Conservation (phyloP, 2,797 vertebrate species). For the Spinus olivaceus region DNA sequence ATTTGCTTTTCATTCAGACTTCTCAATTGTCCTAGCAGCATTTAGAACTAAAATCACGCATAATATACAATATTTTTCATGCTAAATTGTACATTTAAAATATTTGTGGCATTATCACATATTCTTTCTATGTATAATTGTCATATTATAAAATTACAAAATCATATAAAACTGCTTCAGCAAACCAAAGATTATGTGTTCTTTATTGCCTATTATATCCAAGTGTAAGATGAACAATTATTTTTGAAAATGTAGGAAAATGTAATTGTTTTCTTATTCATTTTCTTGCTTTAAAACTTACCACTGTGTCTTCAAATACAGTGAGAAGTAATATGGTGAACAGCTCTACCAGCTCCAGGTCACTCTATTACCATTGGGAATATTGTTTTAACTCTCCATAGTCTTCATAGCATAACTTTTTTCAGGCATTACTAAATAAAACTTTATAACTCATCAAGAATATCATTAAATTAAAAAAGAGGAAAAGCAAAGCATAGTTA, state of each 20-base stretch:
- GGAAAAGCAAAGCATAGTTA: neutral
- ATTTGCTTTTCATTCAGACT: conserved; percentile 12
- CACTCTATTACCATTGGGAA: neutral
- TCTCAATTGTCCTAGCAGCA: neutral
- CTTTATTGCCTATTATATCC: neutral
- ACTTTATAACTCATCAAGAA: neutral
- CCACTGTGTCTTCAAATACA: neutral
- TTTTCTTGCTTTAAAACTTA: neutral
- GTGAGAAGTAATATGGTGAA: neutral
- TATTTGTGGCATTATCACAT: neutral
- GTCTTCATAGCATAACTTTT: neutral
- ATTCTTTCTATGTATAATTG: neutral
- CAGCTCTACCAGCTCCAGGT: neutral
- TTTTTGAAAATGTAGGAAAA: neutral
- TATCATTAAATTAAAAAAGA: neutral
- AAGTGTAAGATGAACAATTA: neutral
- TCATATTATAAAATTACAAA: neutral
- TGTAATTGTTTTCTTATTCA: neutral
- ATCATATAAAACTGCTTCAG: neutral
- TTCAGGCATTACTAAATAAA: neutral
- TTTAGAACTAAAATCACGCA: neutral
- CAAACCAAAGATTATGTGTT: neutral
- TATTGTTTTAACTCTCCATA: neutral
- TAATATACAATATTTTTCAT: neutral
- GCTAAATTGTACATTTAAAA: neutral